Conservation (phyloP, 2,113 vertebrate species). For the Dasypus novemcinctus region DNA sequence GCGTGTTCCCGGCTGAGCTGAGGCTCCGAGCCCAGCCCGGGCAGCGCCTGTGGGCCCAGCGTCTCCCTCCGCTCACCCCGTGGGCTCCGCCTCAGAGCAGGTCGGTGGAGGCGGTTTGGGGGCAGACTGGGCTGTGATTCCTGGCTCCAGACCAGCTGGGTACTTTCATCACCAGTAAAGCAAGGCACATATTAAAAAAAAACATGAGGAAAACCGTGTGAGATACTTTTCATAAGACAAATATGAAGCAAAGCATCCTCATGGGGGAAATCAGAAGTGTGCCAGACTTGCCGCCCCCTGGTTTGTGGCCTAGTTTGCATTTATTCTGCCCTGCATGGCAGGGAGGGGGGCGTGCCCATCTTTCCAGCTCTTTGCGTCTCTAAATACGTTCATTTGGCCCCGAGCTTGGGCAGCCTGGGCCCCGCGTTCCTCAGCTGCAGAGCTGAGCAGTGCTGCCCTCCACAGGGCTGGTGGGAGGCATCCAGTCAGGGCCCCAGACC, state of each 20-base stretch:
- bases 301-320: background rate
- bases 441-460: background rate
- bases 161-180: conserved; percentile 23
- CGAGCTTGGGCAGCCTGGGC: background rate
- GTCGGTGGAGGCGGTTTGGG: background rate
- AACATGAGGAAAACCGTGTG: conserved; percentile 3
- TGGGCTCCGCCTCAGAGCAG: background rate
- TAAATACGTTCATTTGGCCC: background rate
- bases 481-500: background rate
- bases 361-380: background rate
- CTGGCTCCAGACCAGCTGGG: background rate
- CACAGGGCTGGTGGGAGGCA: fast-evolving
- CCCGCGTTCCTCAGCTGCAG: background rate
- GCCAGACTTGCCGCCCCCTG: background rate
- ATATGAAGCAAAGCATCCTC: background rate
- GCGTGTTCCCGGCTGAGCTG: background rate
- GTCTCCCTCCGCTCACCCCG: no score
- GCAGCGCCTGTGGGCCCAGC: background rate
- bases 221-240: conserved; percentile 43
- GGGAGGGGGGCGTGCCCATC: background rate
- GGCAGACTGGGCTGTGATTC: background rate
- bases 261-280: background rate
- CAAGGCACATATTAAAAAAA: background rate
- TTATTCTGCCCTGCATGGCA: background rate
- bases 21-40: background rate